Evolutionary conservation across 1,140 invertebrate genomes (phyloP), one percentile per base, ranked within the genome.

Genomic region (Drosophila baimaii): DNA sequence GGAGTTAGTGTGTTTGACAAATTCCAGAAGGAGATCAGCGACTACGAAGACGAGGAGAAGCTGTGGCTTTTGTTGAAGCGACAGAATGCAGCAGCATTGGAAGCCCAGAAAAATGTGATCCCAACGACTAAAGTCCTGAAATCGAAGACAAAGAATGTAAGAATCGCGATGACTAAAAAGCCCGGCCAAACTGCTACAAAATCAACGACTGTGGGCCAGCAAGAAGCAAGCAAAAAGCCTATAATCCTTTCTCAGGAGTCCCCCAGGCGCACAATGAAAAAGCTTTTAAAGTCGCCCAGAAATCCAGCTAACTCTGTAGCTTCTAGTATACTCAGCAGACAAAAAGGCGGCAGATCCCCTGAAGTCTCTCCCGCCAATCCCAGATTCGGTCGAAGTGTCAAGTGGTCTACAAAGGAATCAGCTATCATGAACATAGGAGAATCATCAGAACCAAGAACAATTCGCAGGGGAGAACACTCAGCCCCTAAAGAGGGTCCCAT

Each of bases 11-110:
- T 66, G 23, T 63, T 39, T 3, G 69, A 65, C 0, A 49, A 56
- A 10, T 15, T 59, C 1, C 39, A 89, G 37, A 59, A 39, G 1
- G 33, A 77, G 1, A 51, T 80, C 9, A 91, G 90, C 33, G 86
- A 90, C 15, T 75, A 77, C 25, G 90, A 91, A 25, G 65, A 75
- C 15, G 78, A 85, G 7, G 64, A 81, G 17, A 49, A 68, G 25
- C 56, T 77, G 9, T 13, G 39, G 17, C 2, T 27, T 6, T 39
- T 66, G 5, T 37, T 64, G 5, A 47, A 79, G 3, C 46, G 17
- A 1, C 44, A 46, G 13, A 29, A 46, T 35, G 17, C 25, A 17
- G 47, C 5, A 23, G 37, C 5, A 27, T 41, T 27, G 25, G n/a
- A 51, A 33, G 2, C 31, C 5, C 29, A 29, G 27, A 29, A 49